Conservation (phyloP, 2,888 invertebrate genomes). For the Invenusta paracnida region DNA sequence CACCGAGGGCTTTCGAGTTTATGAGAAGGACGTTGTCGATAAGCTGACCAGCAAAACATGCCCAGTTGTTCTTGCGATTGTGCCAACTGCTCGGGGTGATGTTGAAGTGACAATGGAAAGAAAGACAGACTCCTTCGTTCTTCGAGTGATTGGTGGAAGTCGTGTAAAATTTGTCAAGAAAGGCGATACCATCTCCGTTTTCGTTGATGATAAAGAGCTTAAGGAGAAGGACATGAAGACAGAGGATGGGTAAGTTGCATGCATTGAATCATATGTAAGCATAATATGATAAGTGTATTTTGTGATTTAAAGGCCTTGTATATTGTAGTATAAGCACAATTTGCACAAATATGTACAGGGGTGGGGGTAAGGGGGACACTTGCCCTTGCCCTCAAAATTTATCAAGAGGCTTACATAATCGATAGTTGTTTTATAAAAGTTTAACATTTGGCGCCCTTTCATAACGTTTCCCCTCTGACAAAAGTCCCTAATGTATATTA, state of each 20-base stretch:
- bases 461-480: too few species aligned
- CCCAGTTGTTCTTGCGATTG: background rate
- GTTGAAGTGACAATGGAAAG: conserved; percentile 5
- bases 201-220: background rate
- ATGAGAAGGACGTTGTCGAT: background rate
- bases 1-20: background rate
- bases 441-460: too few species aligned
- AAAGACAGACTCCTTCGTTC: background rate
- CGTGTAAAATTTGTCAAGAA: background rate
- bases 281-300: too few species aligned
- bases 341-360: too few species aligned
- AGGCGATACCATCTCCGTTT: background rate
- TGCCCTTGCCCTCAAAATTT: too few species aligned
- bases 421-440: too few species aligned
- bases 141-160: background rate
- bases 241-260: background rate
- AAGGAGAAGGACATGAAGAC: background rate
- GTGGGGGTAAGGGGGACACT: too few species aligned
- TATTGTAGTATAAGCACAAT: too few species aligned
- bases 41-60: background rate
- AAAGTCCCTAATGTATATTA: too few species aligned
- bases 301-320: too few species aligned
- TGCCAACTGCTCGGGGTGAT: background rate
- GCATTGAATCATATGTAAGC: too few species aligned
- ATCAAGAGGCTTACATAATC: background rate